Percentiles rank a stretch among this genome's conserved stretches.
These are phyloP conservation scores for Hemicrepidius hirtus DNA, from an alignment of 2,888 invertebrate genomes.

Conservation along the genomic window DNA sequence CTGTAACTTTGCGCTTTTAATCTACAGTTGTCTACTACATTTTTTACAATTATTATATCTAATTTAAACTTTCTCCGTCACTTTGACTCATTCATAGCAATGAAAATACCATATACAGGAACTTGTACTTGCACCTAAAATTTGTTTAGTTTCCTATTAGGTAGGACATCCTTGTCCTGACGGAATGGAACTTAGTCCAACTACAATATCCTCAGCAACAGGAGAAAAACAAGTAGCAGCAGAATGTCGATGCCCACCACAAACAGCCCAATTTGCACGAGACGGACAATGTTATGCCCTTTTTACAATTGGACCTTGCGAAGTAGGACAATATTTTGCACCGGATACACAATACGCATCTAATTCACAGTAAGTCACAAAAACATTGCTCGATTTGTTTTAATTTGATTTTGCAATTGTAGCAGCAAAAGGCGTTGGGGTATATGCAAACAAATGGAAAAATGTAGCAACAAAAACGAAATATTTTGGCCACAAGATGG, in stretches of 20 bases:
- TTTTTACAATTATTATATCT: too few species aligned
- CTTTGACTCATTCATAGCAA: too few species aligned
- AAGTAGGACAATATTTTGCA: conserved; percentile 83
- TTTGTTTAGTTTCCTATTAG: conserved; percentile 63
- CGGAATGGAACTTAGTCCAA: conserved; percentile 87
- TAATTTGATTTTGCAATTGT: background rate
- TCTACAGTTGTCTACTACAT: too few species aligned
- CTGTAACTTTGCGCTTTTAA: too few species aligned
- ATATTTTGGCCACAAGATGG: conserved; percentile 86
- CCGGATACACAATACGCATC: conserved; percentile 74
- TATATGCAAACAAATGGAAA: conserved; percentile 79
- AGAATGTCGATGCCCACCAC: conserved; percentile 89
- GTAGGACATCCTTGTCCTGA: conserved; percentile 88
- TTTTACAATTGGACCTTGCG: conserved; percentile 85
- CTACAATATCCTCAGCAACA: conserved; percentile 67
- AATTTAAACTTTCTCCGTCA: too few species aligned
- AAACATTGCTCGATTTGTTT: too few species aligned
- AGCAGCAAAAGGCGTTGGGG: conserved; percentile 78
- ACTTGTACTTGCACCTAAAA: conserved; percentile 27
- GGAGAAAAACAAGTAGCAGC: conserved; percentile 78
- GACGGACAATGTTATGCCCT: conserved; percentile 84
- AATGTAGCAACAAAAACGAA: conserved; percentile 79
- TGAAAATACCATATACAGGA: background rate
- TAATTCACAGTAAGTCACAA: conserved; percentile 55
- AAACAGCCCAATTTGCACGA: conserved; percentile 81